These are phyloP conservation scores for Struthidea cinerea DNA, from an alignment of 2,113 vertebrate genomes.

Conservation along the genomic window DNA sequence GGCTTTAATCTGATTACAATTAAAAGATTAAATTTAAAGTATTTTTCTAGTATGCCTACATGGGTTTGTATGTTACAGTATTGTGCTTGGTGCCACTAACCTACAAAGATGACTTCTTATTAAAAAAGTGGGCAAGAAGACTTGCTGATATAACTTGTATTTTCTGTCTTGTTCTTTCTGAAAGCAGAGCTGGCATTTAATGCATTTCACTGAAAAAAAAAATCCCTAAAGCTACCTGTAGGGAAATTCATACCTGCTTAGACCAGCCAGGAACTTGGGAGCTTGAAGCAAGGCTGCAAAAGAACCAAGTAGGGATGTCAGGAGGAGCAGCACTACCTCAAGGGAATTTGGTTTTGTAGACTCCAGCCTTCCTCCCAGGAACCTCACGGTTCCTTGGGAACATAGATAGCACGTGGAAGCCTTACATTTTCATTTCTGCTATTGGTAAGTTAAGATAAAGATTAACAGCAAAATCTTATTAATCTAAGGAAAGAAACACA, in stretches of 20 bases:
- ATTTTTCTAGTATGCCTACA: neutral
- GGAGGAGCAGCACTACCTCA: neutral
- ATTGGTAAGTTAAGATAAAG: neutral
- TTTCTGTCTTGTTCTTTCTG: neutral
- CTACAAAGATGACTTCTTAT: neutral
- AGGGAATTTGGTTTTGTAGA: neutral
- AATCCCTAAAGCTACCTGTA: neutral
- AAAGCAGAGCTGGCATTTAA: neutral
- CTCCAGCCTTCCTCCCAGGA: neutral
- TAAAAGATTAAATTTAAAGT: neutral
- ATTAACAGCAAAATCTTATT: neutral
- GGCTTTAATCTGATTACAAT: neutral
- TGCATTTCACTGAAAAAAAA: neutral
- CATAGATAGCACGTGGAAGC: neutral
- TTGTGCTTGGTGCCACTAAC: neutral
- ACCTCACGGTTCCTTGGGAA: neutral
- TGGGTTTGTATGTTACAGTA: neutral
- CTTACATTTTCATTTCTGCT: neutral
- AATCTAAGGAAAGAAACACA: conserved; percentile 15
- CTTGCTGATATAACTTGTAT: neutral
- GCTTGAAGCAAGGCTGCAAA: neutral
- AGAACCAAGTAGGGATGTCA: neutral
- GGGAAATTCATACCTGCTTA: neutral
- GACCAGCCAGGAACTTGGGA: neutral
- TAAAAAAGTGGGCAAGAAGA: neutral